Percentiles rank a stretch among this genome's conserved stretches.
These are phyloP conservation scores for Podocnemis expansa DNA, from an alignment of 2,113 vertebrate genomes.

Conservation along the genomic window DNA sequence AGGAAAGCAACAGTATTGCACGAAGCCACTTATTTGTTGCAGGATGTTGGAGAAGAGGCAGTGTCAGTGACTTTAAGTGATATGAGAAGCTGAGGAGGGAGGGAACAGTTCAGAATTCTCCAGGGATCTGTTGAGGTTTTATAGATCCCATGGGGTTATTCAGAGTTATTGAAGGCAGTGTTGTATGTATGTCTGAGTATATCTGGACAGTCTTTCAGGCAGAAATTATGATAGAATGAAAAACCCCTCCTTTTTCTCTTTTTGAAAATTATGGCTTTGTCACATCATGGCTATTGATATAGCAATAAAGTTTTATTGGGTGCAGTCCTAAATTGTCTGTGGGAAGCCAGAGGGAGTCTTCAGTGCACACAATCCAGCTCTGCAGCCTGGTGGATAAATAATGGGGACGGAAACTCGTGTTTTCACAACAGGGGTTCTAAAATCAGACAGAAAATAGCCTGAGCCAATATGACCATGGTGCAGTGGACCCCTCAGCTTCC, in stretches of 20 bases:
- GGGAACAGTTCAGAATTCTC: not conserved
- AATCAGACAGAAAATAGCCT: not conserved
- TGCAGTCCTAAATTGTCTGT: not conserved
- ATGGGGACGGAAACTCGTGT: not conserved
- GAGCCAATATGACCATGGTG: not conserved
- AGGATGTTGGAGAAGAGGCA: not conserved
- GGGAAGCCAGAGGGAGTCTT: not conserved
- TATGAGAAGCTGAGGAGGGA: not conserved
- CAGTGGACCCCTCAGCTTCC: not conserved
- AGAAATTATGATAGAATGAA: not conserved
- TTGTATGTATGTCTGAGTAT: not conserved
- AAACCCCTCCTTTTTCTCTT: not conserved
- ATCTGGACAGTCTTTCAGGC: not conserved
- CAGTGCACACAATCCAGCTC: not conserved
- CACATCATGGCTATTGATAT: fast-evolving
- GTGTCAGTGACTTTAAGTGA: not conserved
- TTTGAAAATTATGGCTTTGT: not conserved
- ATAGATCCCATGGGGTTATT: not conserved
- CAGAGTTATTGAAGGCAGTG: not conserved
- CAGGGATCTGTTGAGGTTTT: not conserved
- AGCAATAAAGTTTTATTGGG: not conserved
- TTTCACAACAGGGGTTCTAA: not conserved
- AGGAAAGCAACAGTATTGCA: not conserved
- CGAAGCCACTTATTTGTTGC: not conserved
- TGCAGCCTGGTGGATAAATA: not conserved